These are phyloP conservation scores for Sebastes steindachneri DNA, from an alignment of 2,797 vertebrate genomes.

Conservation along the genomic window DNA sequence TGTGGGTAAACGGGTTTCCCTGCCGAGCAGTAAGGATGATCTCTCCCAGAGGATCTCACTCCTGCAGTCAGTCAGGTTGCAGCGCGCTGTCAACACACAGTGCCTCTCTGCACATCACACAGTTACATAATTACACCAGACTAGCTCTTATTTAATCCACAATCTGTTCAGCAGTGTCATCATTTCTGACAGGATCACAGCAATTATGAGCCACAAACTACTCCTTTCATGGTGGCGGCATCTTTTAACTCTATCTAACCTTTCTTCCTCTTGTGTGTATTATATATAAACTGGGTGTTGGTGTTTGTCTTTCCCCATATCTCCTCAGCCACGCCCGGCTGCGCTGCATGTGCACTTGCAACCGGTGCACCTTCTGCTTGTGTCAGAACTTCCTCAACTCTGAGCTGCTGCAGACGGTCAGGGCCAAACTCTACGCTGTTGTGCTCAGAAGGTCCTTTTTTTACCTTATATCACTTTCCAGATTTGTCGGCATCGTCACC, in stretches of 20 bases:
- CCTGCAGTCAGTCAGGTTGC: not conserved
- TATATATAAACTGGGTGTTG: conserved; percentile 18
- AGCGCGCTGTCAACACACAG: conserved; percentile 4
- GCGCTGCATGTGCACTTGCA: conserved; percentile 99
- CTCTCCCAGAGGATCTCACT: conserved; percentile 23
- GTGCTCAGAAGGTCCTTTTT: conserved; percentile 91
- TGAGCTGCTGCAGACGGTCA: conserved; percentile 98
- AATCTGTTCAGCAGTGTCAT: not conserved
- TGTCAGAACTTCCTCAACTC: conserved; percentile 99
- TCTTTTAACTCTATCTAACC: not conserved
- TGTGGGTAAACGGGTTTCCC: conserved; percentile 4
- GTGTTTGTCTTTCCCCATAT: conserved; percentile 54
- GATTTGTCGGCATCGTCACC: not conserved
- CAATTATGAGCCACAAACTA: too few species aligned
- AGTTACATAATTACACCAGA: not conserved
- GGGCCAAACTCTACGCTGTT: conserved; percentile 98
- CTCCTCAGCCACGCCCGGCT: conserved; percentile 95
- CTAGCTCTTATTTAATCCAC: not conserved
- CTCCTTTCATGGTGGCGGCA: not conserved
- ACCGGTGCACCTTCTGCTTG: conserved; percentile 99
- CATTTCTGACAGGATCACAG: not conserved
- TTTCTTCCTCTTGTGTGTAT: not conserved
- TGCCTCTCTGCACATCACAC: not conserved
- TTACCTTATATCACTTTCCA: not conserved
- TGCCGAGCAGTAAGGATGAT: conserved; percentile 21